These are phyloP conservation scores for Ibycter americanus DNA, from an alignment of 2,797 vertebrate species.

Conservation along the genomic window DNA sequence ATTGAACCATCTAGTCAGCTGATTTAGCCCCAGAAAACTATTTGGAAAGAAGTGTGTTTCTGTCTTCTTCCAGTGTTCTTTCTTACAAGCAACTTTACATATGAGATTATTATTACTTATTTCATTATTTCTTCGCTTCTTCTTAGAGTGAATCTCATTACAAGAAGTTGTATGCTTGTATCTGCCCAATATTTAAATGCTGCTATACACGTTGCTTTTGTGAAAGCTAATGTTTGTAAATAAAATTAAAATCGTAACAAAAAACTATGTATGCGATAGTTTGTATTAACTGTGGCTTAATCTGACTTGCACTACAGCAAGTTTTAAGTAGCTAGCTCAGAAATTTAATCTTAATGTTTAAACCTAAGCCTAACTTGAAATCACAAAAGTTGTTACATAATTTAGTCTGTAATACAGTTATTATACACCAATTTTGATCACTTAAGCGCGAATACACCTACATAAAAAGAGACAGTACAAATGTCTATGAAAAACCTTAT, in stretches of 20 bases:
- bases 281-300: background rate
- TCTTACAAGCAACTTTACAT: background rate
- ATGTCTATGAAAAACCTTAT: background rate
- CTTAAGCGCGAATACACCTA: background rate
- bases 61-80: background rate
- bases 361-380: background rate
- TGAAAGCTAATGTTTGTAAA: background rate
- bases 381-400: background rate
- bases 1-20: background rate
- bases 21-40: background rate
- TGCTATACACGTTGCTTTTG: background rate
- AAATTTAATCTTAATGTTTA: background rate
- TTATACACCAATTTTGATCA: background rate
- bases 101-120: background rate
- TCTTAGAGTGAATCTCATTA: background rate
- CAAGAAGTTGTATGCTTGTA: background rate
- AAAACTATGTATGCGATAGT: fast-evolving
- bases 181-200: background rate
- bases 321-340: background rate
- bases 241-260: background rate
- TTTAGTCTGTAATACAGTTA: background rate
- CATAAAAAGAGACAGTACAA: background rate
- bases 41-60: background rate
- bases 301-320: background rate
- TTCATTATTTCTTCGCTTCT: background rate